Evolutionary conservation across 2,888 invertebrate genomes (phyloP), one percentile per base, ranked within the genome.

Genomic region (Syrphus vitripennis): DNA sequence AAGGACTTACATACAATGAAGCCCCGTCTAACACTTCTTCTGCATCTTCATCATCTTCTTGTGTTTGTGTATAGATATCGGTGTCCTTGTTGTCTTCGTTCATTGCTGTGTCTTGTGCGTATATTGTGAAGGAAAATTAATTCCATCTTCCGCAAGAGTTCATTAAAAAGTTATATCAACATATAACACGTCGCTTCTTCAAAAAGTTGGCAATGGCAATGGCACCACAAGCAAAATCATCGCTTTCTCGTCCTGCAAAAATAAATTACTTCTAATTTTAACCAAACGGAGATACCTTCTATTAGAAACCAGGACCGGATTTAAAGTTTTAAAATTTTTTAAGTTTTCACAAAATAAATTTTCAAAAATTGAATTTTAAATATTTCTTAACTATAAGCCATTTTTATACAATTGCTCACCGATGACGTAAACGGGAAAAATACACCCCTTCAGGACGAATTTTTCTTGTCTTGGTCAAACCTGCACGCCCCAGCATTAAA

Each of bases 111-210:
- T 63, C 69, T 82, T 71, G 70, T 86, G 86, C 77, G 86, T 82
- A 57, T 74, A 72, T 70, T 78, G 67, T 42, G 16, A 45, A 82
- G 57, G 63, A 61, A 78, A 86, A 86, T 77, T 82, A 86, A 82
- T 86, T 76, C 70, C 86, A 55, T 45, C 77, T 74, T 78, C 77
- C 61, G 57, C 77, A 72, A 77, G 78, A 86, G 82, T 86, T 86
- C 84, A 86, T 81, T 86, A 81, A 84, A 84, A 84, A 84, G 65
- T 84, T 69, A 69, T 40, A 74, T 69, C 67, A 67, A 67, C 67
- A 50, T 31, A 67, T 67, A 67, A 69, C 74, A 70, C 69, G 53
- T 69, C 26, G 19, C 61, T 48, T 19, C 48, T 34, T 29, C 34
- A 14, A 65, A 72, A 78, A 83, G 61, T 83, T 83, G 74, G 34